These are phyloP conservation scores for Ictalurus punctatus DNA, from an alignment of 2,113 vertebrate species.

Conservation along the genomic window DNA sequence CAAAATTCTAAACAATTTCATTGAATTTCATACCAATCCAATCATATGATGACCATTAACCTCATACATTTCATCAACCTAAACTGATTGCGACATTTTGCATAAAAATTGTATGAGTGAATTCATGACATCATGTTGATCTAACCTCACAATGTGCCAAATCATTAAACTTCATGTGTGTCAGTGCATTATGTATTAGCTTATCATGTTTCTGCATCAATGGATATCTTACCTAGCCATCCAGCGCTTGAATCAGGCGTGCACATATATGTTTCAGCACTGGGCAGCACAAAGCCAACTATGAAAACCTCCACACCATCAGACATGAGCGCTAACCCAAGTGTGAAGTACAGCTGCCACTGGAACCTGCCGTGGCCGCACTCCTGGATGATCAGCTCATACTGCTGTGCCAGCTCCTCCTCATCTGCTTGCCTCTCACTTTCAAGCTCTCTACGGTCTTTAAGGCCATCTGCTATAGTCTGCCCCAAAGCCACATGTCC, in stretches of 20 bases:
- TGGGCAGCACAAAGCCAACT: constrained; percentile 95
- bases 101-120: not conserved
- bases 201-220: not conserved
- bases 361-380: constrained; percentile 96
- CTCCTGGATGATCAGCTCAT: constrained; percentile 96
- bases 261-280: constrained; percentile 96
- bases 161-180: not conserved
- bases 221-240: constrained; percentile 81
- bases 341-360: constrained; percentile 95
- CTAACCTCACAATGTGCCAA: not conserved
- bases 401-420: constrained; percentile 96
- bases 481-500: constrained; percentile 77
- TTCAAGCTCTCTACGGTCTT: constrained; percentile 84
- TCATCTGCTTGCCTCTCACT: constrained; percentile 90
- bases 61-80: not conserved
- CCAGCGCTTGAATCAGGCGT: constrained; percentile 87
- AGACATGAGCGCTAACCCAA: constrained; percentile 96
- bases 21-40: not conserved
- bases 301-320: constrained; percentile 97
- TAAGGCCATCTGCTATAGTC: constrained; percentile 75
- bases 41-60: not conserved
- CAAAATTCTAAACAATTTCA: not conserved
- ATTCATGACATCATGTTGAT: not conserved
- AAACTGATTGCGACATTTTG: not conserved
- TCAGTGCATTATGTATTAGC: not conserved